Base-by-base conservation (phyloP, 2,888 invertebrate species). In the Cordilura impudica region DNA sequence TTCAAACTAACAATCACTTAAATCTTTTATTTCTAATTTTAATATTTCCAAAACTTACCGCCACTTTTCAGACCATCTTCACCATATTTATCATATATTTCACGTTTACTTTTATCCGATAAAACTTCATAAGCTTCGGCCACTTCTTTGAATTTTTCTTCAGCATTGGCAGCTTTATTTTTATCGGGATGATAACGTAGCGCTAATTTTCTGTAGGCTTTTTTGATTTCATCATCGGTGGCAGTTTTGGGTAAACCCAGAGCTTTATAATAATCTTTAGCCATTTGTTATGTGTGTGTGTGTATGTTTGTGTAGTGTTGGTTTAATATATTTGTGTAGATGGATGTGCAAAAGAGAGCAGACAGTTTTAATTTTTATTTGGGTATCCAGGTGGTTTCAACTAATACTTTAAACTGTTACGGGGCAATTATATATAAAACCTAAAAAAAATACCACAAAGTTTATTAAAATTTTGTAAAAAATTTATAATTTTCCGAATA, bases 111-210 rank as follows among this genome's bases (percentile, higher is more conserved):
- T 88, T 97, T 94, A 89, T 99, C 99, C 66, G 98, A 98, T 16
- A 99, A 91, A 8, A 98, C 97, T 89, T 98, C 99, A 88, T 99
- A 99, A 0, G 99, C 99, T 90, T 99, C 99, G 0, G 99, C 98
- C 2, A 99, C 95, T 90, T 98, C 96, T 89, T 97, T 98, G 90
- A 98, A 98, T 86, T 95, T 94, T 86, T 98, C 98, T 90, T 99
- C 99, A 0, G 99, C 99, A 79, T 96, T 97, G 16, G 97, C 90
- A 1, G 95, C 92, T 91, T 98, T 98, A 90, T 99, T 99, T 90
- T 99, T 99, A 89, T 99, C 99, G 23, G 99, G 99, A 91, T 99
- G 99, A 91, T 97, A 99, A 89, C 98, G 98, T 75, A 99, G 91
- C 16, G 99, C 99, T 90, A 99, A 92, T 91, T 98, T 97, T 84